Base-by-base conservation (phyloP, 2,888 invertebrate species). In the Ennomos fuscantarius region DNA sequence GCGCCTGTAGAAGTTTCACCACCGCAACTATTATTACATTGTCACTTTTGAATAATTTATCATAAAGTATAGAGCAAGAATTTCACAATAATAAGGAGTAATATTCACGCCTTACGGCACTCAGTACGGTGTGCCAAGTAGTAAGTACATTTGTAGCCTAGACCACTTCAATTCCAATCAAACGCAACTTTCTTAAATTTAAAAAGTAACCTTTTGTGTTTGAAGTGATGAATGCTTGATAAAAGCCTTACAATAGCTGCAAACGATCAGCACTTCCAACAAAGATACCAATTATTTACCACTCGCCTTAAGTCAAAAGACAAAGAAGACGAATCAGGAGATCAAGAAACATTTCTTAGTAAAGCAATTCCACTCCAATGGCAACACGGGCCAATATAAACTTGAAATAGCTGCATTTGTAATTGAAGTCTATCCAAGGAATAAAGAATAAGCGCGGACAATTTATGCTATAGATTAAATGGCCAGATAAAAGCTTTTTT, bases 331-430 rank as follows among this genome's bases (percentile, higher is more conserved):
- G 40, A 45, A 55, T 50, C 44, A 49, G 41, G 50, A 37, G 31
- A 6, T 31, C n/a, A 37, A 55, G 24, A 24, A 24, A 8, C 33
- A 40, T 44, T 45, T 40, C 34, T 13, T 31, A 42, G 51, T 3
- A 57, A 51, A 47, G 51, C 51, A 47, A 51, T 51, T 51, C 37
- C 37, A 41, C 37, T 46, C 47, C 9, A 10, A 32, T 36, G 37
- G 8, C 44, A 47, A 33, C 51, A 33, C 45, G 41, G 47, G 47
- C 42, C n/a, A 39, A 43, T 34, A 37, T 51, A 47, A 57, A 47
- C 55, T 50, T 5, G 41, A 35, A 48, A 55, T 44, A 44, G 39
- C 44, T 55, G 55, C 48, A 48, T 48, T 37, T 37, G 37, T 37
- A 39, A 43, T 43, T 36, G 41, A 42, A 43, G 33, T 55, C 33